Conservation (phyloP, 2,113 vertebrate genomes). For the Chaenocephalus aceratus region DNA sequence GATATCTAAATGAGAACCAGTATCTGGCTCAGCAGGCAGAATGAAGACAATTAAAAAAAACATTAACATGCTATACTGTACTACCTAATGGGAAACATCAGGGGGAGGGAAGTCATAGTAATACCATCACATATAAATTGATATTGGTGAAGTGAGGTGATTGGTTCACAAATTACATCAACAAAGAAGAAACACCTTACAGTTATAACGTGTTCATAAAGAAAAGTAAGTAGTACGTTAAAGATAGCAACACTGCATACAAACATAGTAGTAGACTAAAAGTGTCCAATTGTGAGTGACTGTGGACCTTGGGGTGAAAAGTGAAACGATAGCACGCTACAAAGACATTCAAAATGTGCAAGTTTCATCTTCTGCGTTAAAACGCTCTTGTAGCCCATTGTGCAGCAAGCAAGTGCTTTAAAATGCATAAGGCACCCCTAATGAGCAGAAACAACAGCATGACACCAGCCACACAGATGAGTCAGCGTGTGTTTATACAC, state of each 20-base stretch:
- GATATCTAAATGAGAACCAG: conserved; percentile 10
- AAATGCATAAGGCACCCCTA: conserved; percentile 49
- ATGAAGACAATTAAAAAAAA: not conserved
- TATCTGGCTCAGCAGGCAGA: not conserved
- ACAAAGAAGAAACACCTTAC: not conserved
- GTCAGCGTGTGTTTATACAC: conserved; percentile 50
- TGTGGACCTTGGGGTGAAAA: not conserved
- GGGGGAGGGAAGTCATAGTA: not conserved
- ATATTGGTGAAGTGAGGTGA: not conserved
- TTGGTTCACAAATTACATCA: too few relatives aligned
- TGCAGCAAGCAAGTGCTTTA: conserved; percentile 26
- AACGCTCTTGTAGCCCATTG: conserved; percentile 4
- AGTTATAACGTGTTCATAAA: not conserved
- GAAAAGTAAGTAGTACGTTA: not conserved
- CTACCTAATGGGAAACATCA: not conserved
- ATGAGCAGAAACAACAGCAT: conserved; percentile 51
- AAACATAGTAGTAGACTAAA: not conserved
- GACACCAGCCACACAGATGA: conserved; percentile 47
- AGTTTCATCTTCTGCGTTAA: conserved; percentile 10
- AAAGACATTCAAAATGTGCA: not conserved
- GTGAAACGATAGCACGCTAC: not conserved
- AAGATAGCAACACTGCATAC: not conserved
- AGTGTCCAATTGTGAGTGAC: not conserved
- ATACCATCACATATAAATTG: not conserved
- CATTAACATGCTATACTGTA: not conserved